Conservation (phyloP, 1,140 invertebrate species). For the Nixonia krombeini region DNA sequence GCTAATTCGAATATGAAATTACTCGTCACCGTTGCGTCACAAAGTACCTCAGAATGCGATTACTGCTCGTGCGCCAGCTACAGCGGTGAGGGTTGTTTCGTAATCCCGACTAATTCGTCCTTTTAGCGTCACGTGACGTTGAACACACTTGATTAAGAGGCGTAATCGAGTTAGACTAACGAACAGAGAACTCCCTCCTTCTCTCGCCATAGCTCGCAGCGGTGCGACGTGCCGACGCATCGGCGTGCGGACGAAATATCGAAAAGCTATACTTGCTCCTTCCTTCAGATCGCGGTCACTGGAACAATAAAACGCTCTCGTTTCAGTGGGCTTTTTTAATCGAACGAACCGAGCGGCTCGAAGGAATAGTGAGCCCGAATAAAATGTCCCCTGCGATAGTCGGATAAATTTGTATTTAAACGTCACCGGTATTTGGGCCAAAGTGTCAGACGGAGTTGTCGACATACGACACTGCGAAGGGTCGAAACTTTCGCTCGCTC, state of each 20-base stretch:
- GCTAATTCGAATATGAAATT: no score
- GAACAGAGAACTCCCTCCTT: background rate
- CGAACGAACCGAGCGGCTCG: no score
- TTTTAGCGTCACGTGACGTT: background rate
- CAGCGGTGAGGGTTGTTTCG: conserved; percentile 3
- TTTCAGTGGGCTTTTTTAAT: no score
- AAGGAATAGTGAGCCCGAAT: no score
- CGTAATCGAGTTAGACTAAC: background rate
- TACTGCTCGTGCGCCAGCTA: background rate
- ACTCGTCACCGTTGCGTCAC: background rate
- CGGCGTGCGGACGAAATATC: no score
- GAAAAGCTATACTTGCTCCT: no score
- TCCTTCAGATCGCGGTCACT: no score
- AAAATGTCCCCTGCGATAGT: background rate
- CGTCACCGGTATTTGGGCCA: conserved; percentile 5
- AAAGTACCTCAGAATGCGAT: background rate
- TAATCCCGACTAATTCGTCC: conserved; percentile 5
- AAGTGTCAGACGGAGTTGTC: conserved; percentile 4
- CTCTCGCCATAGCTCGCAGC: background rate
- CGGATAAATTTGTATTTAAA: conserved; percentile 7
- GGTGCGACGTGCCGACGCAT: no score
- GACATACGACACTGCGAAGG: conserved; percentile 3
- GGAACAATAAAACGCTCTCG: no score
- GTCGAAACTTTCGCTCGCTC: conserved; percentile 3
- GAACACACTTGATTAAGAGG: background rate